Conservation (phyloP, 2,113 vertebrate species). For the Archocentrus centrarchus region DNA sequence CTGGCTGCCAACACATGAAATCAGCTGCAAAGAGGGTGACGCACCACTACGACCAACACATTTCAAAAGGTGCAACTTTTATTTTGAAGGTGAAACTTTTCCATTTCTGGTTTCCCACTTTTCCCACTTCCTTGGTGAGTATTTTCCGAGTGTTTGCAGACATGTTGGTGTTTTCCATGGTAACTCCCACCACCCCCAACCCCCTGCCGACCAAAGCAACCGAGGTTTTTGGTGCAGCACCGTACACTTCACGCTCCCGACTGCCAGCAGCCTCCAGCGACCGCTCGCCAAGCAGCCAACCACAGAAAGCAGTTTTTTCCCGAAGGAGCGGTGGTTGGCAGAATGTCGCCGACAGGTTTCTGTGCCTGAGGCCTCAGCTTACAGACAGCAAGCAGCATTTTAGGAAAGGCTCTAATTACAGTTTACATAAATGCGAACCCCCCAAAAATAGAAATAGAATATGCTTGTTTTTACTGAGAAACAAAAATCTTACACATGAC, state of each 20-base stretch:
- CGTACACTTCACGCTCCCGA: not conserved
- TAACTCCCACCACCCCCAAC: not conserved
- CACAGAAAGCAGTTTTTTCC: not conserved
- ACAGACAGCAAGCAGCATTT: not conserved
- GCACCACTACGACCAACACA: not conserved
- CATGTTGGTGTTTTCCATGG: not conserved
- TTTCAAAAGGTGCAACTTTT: rapidly evolving
- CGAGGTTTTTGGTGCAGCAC: too few relatives aligned
- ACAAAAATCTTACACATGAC: too few relatives aligned
- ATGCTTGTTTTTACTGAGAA: too few relatives aligned
- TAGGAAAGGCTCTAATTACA: too few relatives aligned
- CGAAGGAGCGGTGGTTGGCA: not conserved
- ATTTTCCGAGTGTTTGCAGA: not conserved
- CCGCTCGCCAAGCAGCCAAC: rapidly evolving
- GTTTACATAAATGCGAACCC: too few relatives aligned
- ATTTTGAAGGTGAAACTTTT: not conserved
- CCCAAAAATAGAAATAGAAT: too few relatives aligned
- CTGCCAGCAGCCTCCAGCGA: too few relatives aligned
- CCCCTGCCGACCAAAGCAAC: too few relatives aligned
- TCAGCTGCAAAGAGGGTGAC: not conserved
- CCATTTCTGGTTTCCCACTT: not conserved
- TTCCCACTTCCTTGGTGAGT: not conserved
- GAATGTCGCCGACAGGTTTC: too few relatives aligned
- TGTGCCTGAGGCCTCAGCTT: not conserved
- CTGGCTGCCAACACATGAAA: too few relatives aligned